Percentiles rank a stretch among this genome's conserved stretches.
Conservation (phyloP, 2,797 vertebrate genomes). For the Bovichtus variegatus region DNA sequence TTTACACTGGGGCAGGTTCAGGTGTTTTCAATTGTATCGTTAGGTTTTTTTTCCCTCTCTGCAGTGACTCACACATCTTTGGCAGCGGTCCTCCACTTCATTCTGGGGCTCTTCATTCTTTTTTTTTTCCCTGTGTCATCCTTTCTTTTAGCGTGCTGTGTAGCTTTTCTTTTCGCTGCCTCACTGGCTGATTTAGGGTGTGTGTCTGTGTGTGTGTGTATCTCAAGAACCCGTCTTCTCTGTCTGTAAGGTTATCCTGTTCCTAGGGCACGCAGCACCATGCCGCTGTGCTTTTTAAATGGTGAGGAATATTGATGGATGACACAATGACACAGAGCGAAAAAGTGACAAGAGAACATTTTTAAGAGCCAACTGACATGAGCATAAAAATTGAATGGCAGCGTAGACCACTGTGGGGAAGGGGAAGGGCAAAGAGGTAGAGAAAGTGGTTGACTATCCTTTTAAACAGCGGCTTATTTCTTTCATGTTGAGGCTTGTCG, state of each 20-base stretch:
- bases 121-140: constrained; percentile 49
- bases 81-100: constrained; percentile 59
- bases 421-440: constrained; percentile 14
- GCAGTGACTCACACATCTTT: constrained; percentile 73
- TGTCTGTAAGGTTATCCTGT: constrained; percentile 28
- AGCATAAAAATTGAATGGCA: constrained; percentile 15
- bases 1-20: constrained; percentile 84
- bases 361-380: constrained; percentile 27
- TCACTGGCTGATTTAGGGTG: constrained; percentile 42
- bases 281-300: constrained; percentile 24
- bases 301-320: constrained; percentile 16
- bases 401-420: not conserved
- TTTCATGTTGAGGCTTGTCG: constrained; percentile 64
- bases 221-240: constrained; percentile 28
- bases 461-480: constrained; percentile 40
- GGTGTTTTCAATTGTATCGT: constrained; percentile 83
- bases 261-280: not conserved
- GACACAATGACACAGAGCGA: constrained; percentile 12
- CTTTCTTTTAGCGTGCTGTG: constrained; percentile 30
- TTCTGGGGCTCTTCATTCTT: constrained; percentile 39
- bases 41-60: constrained; percentile 56
- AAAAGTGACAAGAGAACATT: constrained; percentile 21
- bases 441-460: constrained; percentile 50
- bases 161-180: constrained; percentile 36
- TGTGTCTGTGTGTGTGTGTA: not conserved